Conservation (phyloP, 1,140 invertebrate genomes). For the Ctenoplectra terminalis region DNA sequence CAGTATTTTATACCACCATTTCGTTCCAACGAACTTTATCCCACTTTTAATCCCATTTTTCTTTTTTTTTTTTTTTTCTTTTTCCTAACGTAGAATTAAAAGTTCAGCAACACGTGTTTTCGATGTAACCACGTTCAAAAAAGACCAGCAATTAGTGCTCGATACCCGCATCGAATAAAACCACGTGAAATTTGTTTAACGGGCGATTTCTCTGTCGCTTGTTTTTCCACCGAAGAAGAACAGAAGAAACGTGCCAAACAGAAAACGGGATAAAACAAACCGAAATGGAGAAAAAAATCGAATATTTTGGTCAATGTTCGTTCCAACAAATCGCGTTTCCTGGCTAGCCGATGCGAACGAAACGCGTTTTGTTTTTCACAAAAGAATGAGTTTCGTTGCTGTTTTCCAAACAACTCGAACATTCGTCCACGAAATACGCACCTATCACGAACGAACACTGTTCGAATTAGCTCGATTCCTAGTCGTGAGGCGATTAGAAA, state of each 20-base stretch:
- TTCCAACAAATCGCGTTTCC: neutral
- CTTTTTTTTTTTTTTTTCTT: neutral
- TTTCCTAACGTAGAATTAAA: neutral
- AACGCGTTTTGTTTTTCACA: conserved; percentile 15
- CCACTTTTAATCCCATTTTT: neutral
- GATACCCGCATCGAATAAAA: conserved; percentile 2
- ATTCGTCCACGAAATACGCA: neutral
- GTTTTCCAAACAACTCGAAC: neutral
- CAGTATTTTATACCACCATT: neutral
- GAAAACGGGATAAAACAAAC: neutral
- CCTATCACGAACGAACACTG: neutral
- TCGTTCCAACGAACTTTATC: neutral
- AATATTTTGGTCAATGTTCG: neutral
- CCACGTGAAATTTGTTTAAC: neutral
- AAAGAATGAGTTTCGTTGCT: conserved; percentile 1
- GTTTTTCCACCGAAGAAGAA: neutral
- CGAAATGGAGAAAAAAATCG: neutral
- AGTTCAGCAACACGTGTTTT: neutral
- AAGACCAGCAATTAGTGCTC: neutral
- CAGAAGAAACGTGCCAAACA: neutral
- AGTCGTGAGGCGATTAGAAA: neutral
- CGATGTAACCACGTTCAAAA: neutral
- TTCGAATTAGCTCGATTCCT: neutral
- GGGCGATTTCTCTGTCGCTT: neutral
- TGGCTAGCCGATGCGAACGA: neutral